phyloP scores from a whole-genome alignment of 2,888 invertebrate genomes.

The Trachelus iudaicus region DNA sequence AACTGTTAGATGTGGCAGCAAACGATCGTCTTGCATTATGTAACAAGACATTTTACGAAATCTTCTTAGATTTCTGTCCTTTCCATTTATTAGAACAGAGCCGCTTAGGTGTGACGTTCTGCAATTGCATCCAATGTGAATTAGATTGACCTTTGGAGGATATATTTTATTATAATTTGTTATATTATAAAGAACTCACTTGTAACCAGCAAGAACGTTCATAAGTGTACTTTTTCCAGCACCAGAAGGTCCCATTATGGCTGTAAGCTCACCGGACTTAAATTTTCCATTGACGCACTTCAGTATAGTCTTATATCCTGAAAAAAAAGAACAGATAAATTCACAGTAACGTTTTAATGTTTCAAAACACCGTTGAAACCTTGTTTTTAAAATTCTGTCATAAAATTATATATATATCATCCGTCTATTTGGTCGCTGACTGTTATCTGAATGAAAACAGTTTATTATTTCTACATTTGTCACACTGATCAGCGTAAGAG shows the following conservation, averaged over 20 bases:
- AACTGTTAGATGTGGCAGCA: slow-evolving; percentile 90
- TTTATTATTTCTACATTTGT: not conserved
- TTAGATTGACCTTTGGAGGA: not conserved
- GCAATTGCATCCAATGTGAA: slow-evolving; percentile 43
- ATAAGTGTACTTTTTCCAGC: slow-evolving; percentile 85
- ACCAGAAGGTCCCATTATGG: slow-evolving; percentile 95
- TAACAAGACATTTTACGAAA: slow-evolving; percentile 96
- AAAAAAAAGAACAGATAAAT: slow-evolving; percentile 26
- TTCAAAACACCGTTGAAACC: not conserved
- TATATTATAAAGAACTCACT: slow-evolving; percentile 69
- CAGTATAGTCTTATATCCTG: slow-evolving; percentile 84
- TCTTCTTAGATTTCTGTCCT: slow-evolving; percentile 84
- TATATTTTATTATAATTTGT: not conserved
- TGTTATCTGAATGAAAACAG: not conserved
- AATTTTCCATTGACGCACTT: slow-evolving; percentile 92
- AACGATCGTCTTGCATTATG: slow-evolving; percentile 95
- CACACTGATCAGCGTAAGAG: not conserved
- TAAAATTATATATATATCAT: no score
- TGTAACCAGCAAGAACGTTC: slow-evolving; percentile 90
- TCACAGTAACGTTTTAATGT: not conserved
- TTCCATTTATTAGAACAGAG: slow-evolving; percentile 87
- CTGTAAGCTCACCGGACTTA: slow-evolving; percentile 90
- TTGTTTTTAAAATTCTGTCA: not conserved
- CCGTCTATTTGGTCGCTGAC: no score
- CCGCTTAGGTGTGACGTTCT: slow-evolving; percentile 89